These are phyloP conservation scores for Hexactinellida sp. DNA, from an alignment of 37 sponge, comb jelly and placozoan genomes.

Conservation along the genomic window DNA sequence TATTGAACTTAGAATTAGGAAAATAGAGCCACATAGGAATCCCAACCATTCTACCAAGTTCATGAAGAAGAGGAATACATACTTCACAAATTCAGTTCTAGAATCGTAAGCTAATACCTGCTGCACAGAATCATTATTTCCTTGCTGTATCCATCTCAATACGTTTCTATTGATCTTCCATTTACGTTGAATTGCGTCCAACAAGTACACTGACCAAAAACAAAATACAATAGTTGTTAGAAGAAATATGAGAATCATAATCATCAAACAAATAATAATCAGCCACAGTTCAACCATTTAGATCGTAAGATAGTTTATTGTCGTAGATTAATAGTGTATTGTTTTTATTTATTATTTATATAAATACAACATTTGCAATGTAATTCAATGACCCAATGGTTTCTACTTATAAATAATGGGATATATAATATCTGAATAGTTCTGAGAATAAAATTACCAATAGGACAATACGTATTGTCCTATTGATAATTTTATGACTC, in stretches of 20 bases:
- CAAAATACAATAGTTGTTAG: not conserved
- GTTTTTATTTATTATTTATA: not conserved
- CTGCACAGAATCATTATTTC: not conserved
- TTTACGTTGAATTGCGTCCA: not conserved
- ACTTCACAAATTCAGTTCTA: not conserved
- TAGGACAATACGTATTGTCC: no score
- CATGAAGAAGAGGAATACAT: not conserved
- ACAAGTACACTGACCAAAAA: not conserved
- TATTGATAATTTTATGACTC: no score
- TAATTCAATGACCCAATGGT: no score
- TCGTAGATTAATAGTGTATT: not conserved
- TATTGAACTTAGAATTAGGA: no score
- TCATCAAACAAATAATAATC: no score
- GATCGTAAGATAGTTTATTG: not conserved
- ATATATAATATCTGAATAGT: no score
- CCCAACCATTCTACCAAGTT: not conserved
- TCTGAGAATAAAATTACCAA: no score
- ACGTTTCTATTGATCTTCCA: not conserved
- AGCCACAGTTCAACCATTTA: not conserved
- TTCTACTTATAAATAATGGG: no score
- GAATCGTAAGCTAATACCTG: not conserved
- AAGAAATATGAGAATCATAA: no score
- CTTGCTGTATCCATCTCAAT: not conserved
- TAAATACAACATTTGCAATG: no score
- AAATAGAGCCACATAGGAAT: no score